Conservation (phyloP, 2,888 invertebrate species). For the Argyresthia goedartella region DNA sequence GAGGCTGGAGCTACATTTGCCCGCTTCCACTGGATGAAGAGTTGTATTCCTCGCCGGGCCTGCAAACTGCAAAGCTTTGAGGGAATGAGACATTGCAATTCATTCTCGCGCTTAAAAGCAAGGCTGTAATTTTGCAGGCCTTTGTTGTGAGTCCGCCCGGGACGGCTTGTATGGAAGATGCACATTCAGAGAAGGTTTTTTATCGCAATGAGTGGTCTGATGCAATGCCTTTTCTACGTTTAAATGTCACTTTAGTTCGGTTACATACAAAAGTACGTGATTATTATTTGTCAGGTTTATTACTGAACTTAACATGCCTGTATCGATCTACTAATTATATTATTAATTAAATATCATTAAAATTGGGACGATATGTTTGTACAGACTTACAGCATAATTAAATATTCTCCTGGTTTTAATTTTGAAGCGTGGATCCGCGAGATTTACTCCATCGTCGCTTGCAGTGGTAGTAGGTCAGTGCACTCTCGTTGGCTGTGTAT, state of each 20-base stretch:
- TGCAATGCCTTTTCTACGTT: not conserved
- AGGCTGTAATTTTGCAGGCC: constrained; percentile 65
- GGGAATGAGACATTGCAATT: constrained; percentile 62
- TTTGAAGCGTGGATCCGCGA: not conserved
- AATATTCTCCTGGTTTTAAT: no score
- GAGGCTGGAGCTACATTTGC: no score
- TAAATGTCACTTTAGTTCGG: not conserved
- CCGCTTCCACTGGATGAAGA: not conserved
- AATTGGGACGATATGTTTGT: not conserved
- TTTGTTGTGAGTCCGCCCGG: constrained; percentile 45
- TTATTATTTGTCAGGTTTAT: not conserved
- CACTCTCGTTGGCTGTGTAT: constrained; percentile 51
- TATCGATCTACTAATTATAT: no score
- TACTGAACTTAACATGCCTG: no score
- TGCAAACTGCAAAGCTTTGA: constrained; percentile 60
- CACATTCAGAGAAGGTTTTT: constrained; percentile 61
- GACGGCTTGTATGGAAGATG: constrained; percentile 54
- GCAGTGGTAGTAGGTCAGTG: constrained; percentile 54
- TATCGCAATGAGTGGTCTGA: constrained; percentile 26
- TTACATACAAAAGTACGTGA: not conserved
- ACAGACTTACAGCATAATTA: constrained; percentile 1
- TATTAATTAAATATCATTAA: no score
- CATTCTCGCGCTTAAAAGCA: constrained; percentile 67
- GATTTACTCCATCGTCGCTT: constrained; percentile 24
- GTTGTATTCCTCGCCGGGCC: constrained; percentile 35